Evolutionary conservation across 2,888 invertebrate genomes (phyloP).

Genomic region (Cyrtodaria siliqua): DNA sequence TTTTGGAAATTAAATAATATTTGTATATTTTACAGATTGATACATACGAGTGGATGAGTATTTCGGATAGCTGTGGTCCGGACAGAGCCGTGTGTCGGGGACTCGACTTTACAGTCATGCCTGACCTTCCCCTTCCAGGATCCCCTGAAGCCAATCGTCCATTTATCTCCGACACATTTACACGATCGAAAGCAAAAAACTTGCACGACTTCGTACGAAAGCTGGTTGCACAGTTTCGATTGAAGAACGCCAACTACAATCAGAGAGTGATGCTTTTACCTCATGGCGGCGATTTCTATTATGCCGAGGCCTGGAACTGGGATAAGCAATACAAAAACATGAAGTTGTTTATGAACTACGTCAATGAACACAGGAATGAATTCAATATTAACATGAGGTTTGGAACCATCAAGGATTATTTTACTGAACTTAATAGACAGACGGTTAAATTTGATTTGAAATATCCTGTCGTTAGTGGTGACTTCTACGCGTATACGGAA

Average conservation of each 20-base stretch:
- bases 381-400: constrained; percentile 86
- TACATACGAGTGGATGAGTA: constrained; percentile 98
- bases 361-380: constrained; percentile 91
- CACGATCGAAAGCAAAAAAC: constrained; percentile 91
- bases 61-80: constrained; percentile 98
- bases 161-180: constrained; percentile 10
- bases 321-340: constrained; percentile 98
- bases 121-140: constrained; percentile 90
- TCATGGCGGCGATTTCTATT: constrained; percentile 97
- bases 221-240: constrained; percentile 94
- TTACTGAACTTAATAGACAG: constrained; percentile 85
- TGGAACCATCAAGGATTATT: constrained; percentile 96
- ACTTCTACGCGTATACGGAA: constrained; percentile 98
- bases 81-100: constrained; percentile 90
- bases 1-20: too few species aligned
- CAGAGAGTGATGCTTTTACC: constrained; percentile 97
- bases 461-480: constrained; percentile 93
- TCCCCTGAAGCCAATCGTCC: constrained; percentile 24
- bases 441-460: constrained; percentile 38
- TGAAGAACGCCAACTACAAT: constrained; percentile 94
- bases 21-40: constrained; percentile 90
- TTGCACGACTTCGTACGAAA: constrained; percentile 93
- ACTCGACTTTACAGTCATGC: constrained; percentile 89
- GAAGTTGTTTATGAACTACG: constrained; percentile 93
- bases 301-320: constrained; percentile 95